phyloP scores from a whole-genome alignment of 1,140 invertebrate species.

The Eriosoma lanigerum region DNA sequence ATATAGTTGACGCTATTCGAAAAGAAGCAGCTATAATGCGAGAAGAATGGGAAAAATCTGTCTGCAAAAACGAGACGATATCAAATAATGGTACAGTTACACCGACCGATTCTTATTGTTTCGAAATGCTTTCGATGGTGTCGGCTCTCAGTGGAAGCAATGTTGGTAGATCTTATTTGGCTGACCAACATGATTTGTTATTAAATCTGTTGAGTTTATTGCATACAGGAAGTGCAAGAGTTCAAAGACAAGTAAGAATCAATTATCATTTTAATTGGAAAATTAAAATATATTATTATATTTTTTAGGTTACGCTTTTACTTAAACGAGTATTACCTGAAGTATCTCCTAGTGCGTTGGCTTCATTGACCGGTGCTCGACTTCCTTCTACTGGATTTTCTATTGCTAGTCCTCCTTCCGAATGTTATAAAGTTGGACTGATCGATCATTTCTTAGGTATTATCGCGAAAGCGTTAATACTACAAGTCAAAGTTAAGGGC shows the following conservation, averaged over 20 bases:
- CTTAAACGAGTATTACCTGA: constrained; percentile 81
- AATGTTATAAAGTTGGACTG: constrained; percentile 63
- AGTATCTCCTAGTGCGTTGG: constrained; percentile 70
- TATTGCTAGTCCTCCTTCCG: constrained; percentile 62
- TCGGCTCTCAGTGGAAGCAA: constrained; percentile 89
- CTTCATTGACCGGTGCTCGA: constrained; percentile 68
- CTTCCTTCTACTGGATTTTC: constrained; percentile 77
- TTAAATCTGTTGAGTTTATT: constrained; percentile 82
- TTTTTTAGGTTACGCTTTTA: constrained; percentile 70
- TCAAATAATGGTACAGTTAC: constrained; percentile 59
- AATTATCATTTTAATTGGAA: too few species aligned
- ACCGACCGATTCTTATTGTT: constrained; percentile 87
- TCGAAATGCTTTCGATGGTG: constrained; percentile 95
- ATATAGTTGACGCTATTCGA: constrained; percentile 90
- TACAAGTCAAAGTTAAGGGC: constrained; percentile 84
- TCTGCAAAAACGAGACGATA: constrained; percentile 53
- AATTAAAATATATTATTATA: background rate
- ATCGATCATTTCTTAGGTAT: constrained; percentile 84
- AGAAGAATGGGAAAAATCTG: constrained; percentile 81
- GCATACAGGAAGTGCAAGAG: constrained; percentile 90
- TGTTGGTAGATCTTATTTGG: constrained; percentile 85
- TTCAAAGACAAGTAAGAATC: constrained; percentile 79
- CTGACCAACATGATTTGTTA: constrained; percentile 82
- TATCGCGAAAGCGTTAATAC: constrained; percentile 80
- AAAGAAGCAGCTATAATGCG: constrained; percentile 81